Evolutionary conservation across 2,888 invertebrate genomes (phyloP).

Genomic region (Hydroisotoma schaefferi): DNA sequence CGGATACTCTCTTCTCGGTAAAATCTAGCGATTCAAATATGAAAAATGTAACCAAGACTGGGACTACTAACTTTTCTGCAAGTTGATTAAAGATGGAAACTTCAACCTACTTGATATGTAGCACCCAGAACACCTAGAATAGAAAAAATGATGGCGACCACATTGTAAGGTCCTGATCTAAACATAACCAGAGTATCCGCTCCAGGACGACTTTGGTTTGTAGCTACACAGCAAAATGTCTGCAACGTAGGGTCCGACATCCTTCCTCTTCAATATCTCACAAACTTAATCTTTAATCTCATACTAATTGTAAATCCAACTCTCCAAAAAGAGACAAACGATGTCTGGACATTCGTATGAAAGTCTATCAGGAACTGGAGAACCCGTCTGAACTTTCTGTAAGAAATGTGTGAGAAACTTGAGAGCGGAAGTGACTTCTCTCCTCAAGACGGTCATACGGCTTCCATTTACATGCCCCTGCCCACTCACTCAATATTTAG

Average conservation of each 20-base stretch:
- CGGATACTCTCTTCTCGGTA: constrained; percentile 61
- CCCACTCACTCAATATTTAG: too few relatives aligned
- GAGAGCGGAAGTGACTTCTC: too few relatives aligned
- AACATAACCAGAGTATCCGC: constrained; percentile 68
- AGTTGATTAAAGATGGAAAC: background rate
- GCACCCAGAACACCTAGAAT: constrained; percentile 70
- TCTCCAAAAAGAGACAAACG: too few relatives aligned
- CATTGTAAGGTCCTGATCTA: constrained; percentile 69
- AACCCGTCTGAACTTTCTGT: too few relatives aligned
- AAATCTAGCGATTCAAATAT: constrained; percentile 56
- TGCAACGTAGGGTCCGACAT: constrained; percentile 83
- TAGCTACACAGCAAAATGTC: constrained; percentile 74
- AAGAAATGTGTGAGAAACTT: too few relatives aligned
- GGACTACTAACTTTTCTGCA: constrained; percentile 2
- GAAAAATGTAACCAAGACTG: constrained; percentile 5
- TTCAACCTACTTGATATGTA: constrained; percentile 65
- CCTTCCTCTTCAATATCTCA: too few relatives aligned
- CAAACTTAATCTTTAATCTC: too few relatives aligned
- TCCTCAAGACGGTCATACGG: too few relatives aligned
- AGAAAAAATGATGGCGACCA: constrained; percentile 69
- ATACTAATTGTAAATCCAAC: too few relatives aligned
- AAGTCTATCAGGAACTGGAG: too few relatives aligned
- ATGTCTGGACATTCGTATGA: too few relatives aligned
- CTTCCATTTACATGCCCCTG: too few relatives aligned
- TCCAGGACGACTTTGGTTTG: constrained; percentile 63